These are phyloP conservation scores for Saccostrea echinata DNA, from an alignment of 1,140 invertebrate species.

Conservation along the genomic window DNA sequence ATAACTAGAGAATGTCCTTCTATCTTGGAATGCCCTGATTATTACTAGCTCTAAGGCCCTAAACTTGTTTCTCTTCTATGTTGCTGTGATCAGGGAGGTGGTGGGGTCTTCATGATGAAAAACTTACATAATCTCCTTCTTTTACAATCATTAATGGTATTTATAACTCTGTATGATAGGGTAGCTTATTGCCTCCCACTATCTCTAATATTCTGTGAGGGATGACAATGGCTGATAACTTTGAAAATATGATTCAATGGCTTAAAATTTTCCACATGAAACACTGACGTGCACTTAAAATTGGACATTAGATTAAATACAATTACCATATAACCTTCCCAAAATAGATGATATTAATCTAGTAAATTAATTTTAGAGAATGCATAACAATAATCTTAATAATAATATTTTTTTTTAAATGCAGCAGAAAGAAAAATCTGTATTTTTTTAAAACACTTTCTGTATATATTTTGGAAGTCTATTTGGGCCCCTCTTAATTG, in stretches of 20 bases:
- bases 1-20: not conserved
- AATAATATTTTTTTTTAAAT: no score
- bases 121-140: not conserved
- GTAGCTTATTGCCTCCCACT: not conserved
- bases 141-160: not conserved
- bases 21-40: constrained; percentile 2
- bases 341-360: no score
- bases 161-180: not conserved
- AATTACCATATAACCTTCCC: no score
- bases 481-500: not conserved
- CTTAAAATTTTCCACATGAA: not conserved
- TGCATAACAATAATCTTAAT: no score
- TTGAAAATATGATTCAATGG: not conserved
- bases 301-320: not conserved
- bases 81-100: not conserved
- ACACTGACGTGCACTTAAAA: not conserved
- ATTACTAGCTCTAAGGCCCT: not conserved
- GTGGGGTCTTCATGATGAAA: not conserved
- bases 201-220: not conserved
- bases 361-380: no score
- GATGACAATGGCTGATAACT: not conserved
- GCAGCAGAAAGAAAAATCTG: no score
- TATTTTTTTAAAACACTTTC: no score
- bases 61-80: not conserved
- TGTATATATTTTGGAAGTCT: no score